Evolutionary conservation across 2,113 vertebrate species (phyloP), one percentile per base, ranked within the genome.

Genomic region (Trinectes maculatus): DNA sequence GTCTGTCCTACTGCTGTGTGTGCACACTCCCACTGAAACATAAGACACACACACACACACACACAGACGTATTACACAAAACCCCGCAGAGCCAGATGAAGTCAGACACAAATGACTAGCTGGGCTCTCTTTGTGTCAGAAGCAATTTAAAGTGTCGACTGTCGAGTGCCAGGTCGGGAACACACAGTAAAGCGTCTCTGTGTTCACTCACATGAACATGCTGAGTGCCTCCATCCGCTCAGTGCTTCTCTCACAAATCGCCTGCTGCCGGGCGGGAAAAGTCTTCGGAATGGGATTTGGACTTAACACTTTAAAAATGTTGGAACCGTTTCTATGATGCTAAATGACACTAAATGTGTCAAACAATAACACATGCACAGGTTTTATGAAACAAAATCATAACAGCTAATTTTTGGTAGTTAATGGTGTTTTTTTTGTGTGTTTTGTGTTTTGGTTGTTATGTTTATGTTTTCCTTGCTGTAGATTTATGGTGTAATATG

Each of bases 91-190:
- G 64, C 31, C 54, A 63, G 31, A 83, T 74, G 52, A 51, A 67
- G 65, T 76, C 40, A 18, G 75, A 82, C 67, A 73, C 54, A 78
- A 77, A 79, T 37, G 78, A 77, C 78, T 37, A 33, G 61, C 58
- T 46, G 0, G 70, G 73, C 62, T 77, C 65, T 64, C 58, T 82
- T 26, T 53, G 44, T 78, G 79, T 86, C 82, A 82, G 47, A 76
- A 74, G 47, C 61, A 28, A 80, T 82, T 62, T 65, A 39, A 62
- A 73, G 73, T 6, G 52, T 10, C 24, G 5, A 3, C 52, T 47
- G 49, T 21, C 37, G 70, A 65, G 36, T 48, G 70, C 29, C 57
- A 53, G 71, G 48, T 65, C 48, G 8, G 58, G 44, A 55, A 37
- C 51, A 33, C 65, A 47, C 62, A 51, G 44, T 57, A 37, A 51